Percentiles rank a stretch among this genome's conserved stretches.
These are phyloP conservation scores for Chloroceryle aenea DNA, from an alignment of 2,113 vertebrate genomes.

Conservation along the genomic window DNA sequence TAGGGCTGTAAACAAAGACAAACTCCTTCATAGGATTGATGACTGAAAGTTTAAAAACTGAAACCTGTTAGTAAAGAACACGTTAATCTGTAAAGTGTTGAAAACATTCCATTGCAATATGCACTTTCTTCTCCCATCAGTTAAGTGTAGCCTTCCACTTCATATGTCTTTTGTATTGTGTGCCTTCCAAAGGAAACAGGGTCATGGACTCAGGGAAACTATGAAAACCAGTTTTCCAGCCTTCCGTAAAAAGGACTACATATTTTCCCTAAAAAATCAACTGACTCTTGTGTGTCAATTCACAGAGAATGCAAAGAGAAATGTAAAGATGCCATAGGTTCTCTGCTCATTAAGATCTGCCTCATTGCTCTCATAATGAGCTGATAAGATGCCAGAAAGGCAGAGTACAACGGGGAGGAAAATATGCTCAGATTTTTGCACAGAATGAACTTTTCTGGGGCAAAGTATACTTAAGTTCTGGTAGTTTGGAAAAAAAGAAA, in stretches of 20 bases:
- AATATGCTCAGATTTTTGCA: not conserved
- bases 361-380: not conserved
- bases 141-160: constrained; percentile 1
- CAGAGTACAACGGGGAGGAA: not conserved
- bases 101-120: constrained; percentile 42
- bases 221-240: not conserved
- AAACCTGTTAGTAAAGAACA: constrained; percentile 7
- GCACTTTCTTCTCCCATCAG: not conserved
- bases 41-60: constrained; percentile 24
- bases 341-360: not conserved
- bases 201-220: not conserved
- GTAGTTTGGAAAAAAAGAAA: not conserved
- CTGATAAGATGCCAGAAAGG: not conserved
- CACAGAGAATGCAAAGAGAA: not conserved
- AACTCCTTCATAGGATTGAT: constrained; percentile 22
- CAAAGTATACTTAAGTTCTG: not conserved
- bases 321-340: not conserved
- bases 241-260: not conserved
- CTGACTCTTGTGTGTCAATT: not conserved
- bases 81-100: constrained; percentile 39
- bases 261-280: not conserved
- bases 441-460: not conserved
- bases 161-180: not conserved
- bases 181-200: not conserved
- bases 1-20: not conserved